These are phyloP conservation scores for Ceyx melanurus DNA, from an alignment of 2,113 vertebrate species.

Conservation along the genomic window DNA sequence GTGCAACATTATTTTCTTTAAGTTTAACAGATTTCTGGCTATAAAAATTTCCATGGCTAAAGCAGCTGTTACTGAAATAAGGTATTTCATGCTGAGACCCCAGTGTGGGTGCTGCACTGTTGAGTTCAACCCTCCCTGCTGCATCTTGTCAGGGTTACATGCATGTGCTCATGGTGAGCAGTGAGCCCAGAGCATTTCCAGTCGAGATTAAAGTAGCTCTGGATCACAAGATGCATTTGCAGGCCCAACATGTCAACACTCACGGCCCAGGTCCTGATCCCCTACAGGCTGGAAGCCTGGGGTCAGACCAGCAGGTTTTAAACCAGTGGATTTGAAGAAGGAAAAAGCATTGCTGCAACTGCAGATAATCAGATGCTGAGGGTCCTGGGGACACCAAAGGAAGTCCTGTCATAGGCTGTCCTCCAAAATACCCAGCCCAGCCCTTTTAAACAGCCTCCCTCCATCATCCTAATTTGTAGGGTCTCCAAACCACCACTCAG, in stretches of 20 bases:
- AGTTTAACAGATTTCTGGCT: neutral
- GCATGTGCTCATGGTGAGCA: fast-evolving
- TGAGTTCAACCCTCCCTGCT: neutral
- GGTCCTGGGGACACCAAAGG: neutral
- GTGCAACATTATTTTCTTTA: fast-evolving
- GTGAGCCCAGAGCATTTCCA: neutral
- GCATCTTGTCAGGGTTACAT: neutral
- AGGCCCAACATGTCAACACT: neutral
- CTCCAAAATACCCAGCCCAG: neutral
- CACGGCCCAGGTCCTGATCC: neutral
- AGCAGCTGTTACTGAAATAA: neutral
- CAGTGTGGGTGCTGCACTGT: fast-evolving
- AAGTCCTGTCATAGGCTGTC: neutral
- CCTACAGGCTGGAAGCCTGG: neutral
- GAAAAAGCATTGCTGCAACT: neutral
- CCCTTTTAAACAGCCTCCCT: neutral
- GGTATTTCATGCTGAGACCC: neutral
- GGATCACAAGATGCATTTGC: neutral
- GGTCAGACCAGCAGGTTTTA: neutral
- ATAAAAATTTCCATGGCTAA: neutral
- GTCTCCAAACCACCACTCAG: neutral
- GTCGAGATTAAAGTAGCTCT: neutral
- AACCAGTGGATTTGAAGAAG: neutral
- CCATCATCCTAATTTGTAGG: neutral
- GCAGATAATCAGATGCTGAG: fast-evolving